Evolutionary conservation across 2,113 vertebrate species (phyloP).

Genomic region (Rhinopomastus cyanomelas): DNA sequence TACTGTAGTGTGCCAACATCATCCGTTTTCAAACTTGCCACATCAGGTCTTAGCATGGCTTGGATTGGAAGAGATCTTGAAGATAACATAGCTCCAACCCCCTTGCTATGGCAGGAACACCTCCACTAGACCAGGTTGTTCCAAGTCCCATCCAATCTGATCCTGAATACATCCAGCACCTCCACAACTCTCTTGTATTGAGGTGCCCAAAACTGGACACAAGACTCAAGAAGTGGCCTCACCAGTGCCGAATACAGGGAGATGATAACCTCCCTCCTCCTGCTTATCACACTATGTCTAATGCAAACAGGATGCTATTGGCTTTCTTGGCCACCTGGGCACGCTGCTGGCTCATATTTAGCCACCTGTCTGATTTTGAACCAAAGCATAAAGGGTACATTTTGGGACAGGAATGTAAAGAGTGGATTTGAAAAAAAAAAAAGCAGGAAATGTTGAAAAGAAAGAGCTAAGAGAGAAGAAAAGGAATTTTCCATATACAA

Average conservation of each 20-base stretch:
- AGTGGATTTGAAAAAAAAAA: not conserved
- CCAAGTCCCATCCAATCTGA: not conserved
- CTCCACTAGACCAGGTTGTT: no score
- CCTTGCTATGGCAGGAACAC: not conserved
- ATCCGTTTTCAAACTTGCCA: not conserved
- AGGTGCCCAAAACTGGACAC: not conserved
- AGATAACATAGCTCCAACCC: not conserved
- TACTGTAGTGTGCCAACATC: not conserved
- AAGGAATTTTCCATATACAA: not conserved
- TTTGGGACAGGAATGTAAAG: not conserved
- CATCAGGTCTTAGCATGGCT: not conserved
- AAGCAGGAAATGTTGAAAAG: not conserved
- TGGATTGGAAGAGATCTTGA: not conserved
- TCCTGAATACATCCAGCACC: not conserved
- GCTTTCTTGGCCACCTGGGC: not conserved
- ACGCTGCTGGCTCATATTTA: not conserved
- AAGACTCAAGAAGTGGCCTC: not conserved
- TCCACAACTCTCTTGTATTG: not conserved
- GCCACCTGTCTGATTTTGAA: not conserved
- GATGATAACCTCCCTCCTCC: not conserved
- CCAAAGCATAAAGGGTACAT: not conserved
- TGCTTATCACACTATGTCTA: not conserved
- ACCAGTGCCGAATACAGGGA: no score
- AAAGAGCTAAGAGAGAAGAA: not conserved
- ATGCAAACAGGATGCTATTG: not conserved